Percentiles rank a stretch among this genome's conserved stretches.
These are phyloP conservation scores for Chelon auratus DNA, from an alignment of 2,797 vertebrate species.

Conservation along the genomic window DNA sequence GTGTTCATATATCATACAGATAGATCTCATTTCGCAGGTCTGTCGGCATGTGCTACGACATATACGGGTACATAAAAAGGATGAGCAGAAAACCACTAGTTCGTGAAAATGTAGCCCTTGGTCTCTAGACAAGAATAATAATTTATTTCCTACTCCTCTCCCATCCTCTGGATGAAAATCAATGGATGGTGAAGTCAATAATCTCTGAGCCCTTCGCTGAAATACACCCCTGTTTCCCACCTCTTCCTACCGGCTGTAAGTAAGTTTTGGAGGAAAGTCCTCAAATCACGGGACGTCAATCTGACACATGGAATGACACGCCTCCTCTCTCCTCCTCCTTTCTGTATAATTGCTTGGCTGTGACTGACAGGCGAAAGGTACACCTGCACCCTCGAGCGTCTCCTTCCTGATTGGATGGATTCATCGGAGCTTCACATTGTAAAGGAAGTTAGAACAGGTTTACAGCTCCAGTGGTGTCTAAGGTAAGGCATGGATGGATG, in stretches of 20 bases:
- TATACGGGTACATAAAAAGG: background rate
- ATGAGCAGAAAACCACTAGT: conserved; percentile 15
- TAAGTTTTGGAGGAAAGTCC: conserved; percentile 32
- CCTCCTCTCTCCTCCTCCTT: conserved; percentile 36
- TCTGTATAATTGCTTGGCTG: conserved; percentile 42
- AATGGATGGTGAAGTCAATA: conserved; percentile 77
- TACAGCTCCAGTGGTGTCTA: background rate
- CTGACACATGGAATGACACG: conserved; percentile 36
- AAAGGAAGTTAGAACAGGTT: background rate
- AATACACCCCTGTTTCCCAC: conserved; percentile 63
- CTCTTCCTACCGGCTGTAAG: conserved; percentile 46
- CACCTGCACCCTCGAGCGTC: conserved; percentile 27
- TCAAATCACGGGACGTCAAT: conserved; percentile 49
- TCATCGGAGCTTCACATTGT: conserved; percentile 10
- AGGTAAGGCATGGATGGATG: background rate
- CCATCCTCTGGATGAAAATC: conserved; percentile 71
- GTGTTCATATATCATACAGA: background rate
- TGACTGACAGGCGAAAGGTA: conserved; percentile 47
- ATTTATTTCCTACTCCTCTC: conserved; percentile 70
- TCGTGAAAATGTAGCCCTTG: conserved; percentile 36
- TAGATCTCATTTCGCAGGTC: conserved; percentile 5
- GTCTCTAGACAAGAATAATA: conserved; percentile 62
- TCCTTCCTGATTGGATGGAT: conserved; percentile 12
- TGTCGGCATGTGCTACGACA: conserved; percentile 7
- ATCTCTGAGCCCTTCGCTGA: conserved; percentile 60